Percentiles rank a stretch among this genome's conserved stretches.
phyloP scores from a whole-genome alignment of 2,113 vertebrate species.

The Oreochromis tanganicae region DNA sequence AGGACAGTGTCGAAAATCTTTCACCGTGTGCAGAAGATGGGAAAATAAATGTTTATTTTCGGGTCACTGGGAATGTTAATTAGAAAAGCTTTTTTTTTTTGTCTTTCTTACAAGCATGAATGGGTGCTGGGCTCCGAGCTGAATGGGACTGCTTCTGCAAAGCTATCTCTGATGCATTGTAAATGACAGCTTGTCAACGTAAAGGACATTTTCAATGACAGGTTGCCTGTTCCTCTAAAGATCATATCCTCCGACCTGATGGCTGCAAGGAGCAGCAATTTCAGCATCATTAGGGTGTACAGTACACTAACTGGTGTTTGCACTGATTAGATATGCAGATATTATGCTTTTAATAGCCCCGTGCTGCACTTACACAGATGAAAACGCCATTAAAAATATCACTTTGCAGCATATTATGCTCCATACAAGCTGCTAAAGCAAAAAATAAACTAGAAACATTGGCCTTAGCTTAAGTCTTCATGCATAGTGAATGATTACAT shows the following conservation, averaged over 20 bases:
- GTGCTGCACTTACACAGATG: neutral
- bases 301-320: neutral
- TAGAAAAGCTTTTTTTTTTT: conserved; percentile 71
- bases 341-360: neutral
- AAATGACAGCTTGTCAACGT: conserved; percentile 72
- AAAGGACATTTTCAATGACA: conserved; percentile 73
- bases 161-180: conserved; percentile 73
- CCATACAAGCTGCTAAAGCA: conserved; percentile 4
- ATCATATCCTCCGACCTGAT: conserved; percentile 24
- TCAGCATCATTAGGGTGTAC: neutral
- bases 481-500: neutral
- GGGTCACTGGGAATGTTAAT: conserved; percentile 88
- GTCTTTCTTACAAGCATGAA: conserved; percentile 42
- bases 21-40: conserved; percentile 52
- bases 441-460: neutral
- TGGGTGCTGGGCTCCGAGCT: conserved; percentile 50
- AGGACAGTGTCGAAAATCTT: conserved; percentile 67
- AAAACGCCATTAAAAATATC: neutral
- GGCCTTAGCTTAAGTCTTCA: neutral
- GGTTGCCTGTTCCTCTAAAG: conserved; percentile 51
- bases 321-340: conserved; percentile 10
- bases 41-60: conserved; percentile 76
- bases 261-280: neutral
- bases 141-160: conserved; percentile 64
- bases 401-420: neutral